Conservation (phyloP, 1,140 invertebrate species). For the Drosophila asahinai region DNA sequence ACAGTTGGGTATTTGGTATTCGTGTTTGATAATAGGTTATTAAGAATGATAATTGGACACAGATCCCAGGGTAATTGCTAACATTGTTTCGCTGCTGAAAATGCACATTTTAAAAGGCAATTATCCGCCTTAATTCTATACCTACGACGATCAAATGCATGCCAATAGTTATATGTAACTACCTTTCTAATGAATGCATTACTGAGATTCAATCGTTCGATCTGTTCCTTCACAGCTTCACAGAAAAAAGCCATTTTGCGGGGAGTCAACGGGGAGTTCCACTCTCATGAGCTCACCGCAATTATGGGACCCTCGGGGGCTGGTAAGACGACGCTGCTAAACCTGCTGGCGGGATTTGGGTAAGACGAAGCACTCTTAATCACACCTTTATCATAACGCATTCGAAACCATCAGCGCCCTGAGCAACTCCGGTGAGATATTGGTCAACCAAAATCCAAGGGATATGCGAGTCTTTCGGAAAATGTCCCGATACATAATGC, state of each 20-base stretch:
- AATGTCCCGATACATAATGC: conserved; percentile 97
- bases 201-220: neutral
- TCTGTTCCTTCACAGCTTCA: conserved; percentile 28
- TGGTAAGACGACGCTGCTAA: conserved; percentile 95
- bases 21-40: conserved; percentile 28
- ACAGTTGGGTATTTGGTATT: neutral
- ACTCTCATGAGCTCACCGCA: conserved; percentile 88
- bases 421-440: conserved; percentile 88
- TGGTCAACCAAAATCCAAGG: conserved; percentile 91
- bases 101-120: conserved; percentile 44
- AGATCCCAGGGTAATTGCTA: conserved; percentile 28
- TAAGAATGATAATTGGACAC: conserved; percentile 32
- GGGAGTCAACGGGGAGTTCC: conserved; percentile 75
- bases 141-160: neutral
- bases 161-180: neutral
- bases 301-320: conserved; percentile 95
- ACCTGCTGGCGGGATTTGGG: conserved; percentile 94
- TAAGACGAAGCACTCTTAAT: conserved; percentile 75
- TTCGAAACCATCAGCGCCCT: conserved; percentile 28
- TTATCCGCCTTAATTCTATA: conserved; percentile 25
- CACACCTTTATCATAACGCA: neutral
- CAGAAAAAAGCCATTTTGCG: conserved; percentile 66
- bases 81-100: conserved; percentile 17
- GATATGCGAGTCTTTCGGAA: conserved; percentile 92
- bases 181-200: neutral